phyloP scores from a whole-genome alignment of 2,797 vertebrate species.

The Enteromius fasciolatus region DNA sequence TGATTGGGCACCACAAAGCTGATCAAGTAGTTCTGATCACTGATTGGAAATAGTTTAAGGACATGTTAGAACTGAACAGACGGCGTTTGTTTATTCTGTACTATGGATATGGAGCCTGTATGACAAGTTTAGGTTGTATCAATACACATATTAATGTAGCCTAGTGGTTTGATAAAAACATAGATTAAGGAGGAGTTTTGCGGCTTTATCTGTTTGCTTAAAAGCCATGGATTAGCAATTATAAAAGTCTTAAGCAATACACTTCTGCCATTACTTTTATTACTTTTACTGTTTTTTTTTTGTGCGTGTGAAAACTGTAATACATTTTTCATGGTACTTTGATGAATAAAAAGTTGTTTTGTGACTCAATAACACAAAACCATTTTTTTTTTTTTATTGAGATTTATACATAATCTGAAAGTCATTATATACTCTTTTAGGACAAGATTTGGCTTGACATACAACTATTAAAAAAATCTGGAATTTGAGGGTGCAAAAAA shows the following conservation, averaged over 20 bases:
- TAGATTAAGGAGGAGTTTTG: neutral
- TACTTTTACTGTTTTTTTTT: neutral
- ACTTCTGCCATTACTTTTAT: neutral
- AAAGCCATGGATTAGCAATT: neutral
- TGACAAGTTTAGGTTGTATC: neutral
- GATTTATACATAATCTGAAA: too few species aligned
- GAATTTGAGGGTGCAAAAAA: too few species aligned
- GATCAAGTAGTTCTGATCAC: constrained; percentile 87
- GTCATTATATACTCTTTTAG: too few species aligned
- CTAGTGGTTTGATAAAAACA: neutral
- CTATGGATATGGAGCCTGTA: neutral
- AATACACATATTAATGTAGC: neutral
- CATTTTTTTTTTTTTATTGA: too few species aligned
- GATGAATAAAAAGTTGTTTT: neutral
- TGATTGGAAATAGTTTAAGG: constrained; percentile 56
- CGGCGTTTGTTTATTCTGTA: neutral
- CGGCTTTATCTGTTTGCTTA: neutral
- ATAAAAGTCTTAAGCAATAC: neutral
- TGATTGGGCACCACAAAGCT: constrained; percentile 90
- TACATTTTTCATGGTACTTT: neutral
- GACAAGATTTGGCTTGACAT: too few species aligned
- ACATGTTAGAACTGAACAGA: neutral
- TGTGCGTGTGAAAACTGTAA: neutral
- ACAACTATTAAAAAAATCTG: too few species aligned
- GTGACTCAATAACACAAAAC: too few species aligned